Evolutionary conservation across 2,113 vertebrate species (phyloP), one percentile per base, ranked within the genome.

Genomic region (Recurvirostra avosetta): DNA sequence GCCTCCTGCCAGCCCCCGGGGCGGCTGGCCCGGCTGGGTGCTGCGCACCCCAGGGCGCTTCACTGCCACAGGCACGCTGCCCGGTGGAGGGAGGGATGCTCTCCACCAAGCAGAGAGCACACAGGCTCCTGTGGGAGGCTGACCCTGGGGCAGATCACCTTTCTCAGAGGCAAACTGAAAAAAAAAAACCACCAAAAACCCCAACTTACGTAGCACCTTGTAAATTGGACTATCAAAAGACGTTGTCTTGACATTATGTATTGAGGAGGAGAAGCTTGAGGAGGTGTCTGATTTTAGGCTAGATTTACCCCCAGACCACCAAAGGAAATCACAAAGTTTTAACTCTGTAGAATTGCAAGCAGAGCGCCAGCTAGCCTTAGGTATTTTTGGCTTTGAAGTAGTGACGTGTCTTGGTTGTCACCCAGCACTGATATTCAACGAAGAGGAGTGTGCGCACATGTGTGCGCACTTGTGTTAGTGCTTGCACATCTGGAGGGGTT

Each of bases 401-500:
- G 71, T 0, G 0, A 43, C 3, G 2, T 2, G 22, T 23, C 53
- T 59, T 32, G 12, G 45, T 13, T 21, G 11, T 22, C 14, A 7
- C 40, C 66, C 8, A 2, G 65, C 66, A 15, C 40, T 15, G 66
- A 11, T 17, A 6, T 11, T 53, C 38, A 36, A 19, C 4, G 71
- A 9, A 5, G 50, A 82, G 70, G 43, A 29, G 12, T 0, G 3
- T 14, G 22, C 17, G 49, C 3, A 0, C 6, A 47, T 40, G 23
- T 56, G 36, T 2, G 19, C 2, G 1, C 23, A 9, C 68, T 32
- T 0, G 0, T 27, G 41, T 62, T 36, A 36, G 36, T 19, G 4
- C 29, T 78, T 1, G 0, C 41, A 30, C 41, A 12, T 41, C 63
- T 81, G 75, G 53, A 80, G 47, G 34, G 45, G 45, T 38, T 58